Conservation (phyloP, 2,113 vertebrate species). For the Etia nguti region DNA sequence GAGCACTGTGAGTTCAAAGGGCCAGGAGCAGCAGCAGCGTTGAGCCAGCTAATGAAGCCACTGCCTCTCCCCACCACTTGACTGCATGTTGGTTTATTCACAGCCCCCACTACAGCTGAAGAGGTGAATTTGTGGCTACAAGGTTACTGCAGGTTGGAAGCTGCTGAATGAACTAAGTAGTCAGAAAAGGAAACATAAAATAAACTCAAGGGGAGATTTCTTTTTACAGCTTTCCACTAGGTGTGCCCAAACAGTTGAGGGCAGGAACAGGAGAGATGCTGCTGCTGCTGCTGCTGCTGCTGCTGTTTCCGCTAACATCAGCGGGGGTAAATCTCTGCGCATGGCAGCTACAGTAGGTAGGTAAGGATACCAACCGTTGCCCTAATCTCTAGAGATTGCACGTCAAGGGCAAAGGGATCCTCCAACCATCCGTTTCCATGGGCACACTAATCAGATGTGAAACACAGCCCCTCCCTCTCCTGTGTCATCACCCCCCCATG, state of each 20-base stretch:
- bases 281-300: neutral
- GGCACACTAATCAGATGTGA: slow-evolving; percentile 68
- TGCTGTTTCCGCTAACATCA: slow-evolving; percentile 30
- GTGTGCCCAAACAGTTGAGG: slow-evolving; percentile 7
- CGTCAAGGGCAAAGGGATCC: slow-evolving; percentile 65
- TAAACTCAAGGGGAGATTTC: slow-evolving; percentile 35
- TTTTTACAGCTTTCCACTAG: slow-evolving; percentile 28
- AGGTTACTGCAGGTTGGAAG: slow-evolving; percentile 64
- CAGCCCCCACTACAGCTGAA: slow-evolving; percentile 45
- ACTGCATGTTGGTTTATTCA: slow-evolving; percentile 62
- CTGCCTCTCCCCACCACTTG: slow-evolving; percentile 53
- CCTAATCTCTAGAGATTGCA: slow-evolving; percentile 56
- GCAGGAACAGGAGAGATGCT: neutral
- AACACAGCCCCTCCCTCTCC: slow-evolving; percentile 47
- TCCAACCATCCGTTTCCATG: slow-evolving; percentile 67
- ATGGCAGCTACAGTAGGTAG: slow-evolving; percentile 38
- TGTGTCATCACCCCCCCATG: slow-evolving; percentile 46
- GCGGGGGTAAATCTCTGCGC: slow-evolving; percentile 5
- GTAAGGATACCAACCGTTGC: slow-evolving; percentile 49
- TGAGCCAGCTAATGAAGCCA: slow-evolving; percentile 70
- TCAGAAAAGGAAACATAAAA: slow-evolving; percentile 34
- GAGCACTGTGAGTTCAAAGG: slow-evolving; percentile 72
- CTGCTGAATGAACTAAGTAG: neutral
- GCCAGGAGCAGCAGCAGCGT: slow-evolving; percentile 23
- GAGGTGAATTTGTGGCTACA: slow-evolving; percentile 69